Conservation (phyloP, 2,113 vertebrate genomes). For the Chionis minor region DNA sequence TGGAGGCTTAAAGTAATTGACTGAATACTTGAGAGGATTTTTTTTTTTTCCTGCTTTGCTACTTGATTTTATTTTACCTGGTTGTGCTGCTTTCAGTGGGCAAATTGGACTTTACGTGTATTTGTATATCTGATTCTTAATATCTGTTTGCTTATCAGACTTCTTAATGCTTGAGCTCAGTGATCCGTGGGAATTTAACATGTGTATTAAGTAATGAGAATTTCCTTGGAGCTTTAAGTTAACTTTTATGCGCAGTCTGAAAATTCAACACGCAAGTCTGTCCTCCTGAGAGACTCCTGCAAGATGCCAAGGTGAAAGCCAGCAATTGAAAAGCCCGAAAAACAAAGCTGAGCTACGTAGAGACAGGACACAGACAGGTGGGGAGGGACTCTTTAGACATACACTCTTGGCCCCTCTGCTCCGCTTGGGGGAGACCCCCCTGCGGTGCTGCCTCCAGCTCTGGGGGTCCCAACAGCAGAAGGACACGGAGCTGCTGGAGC, state of each 20-base stretch:
- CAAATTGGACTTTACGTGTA: neutral
- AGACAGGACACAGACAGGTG: neutral
- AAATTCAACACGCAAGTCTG: neutral
- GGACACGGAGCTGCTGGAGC: too few species aligned
- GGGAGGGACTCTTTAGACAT: neutral
- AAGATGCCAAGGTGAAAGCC: neutral
- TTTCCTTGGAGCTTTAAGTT: neutral
- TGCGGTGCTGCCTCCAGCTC: too few species aligned
- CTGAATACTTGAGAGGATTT: neutral
- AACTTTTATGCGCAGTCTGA: neutral
- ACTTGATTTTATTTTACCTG: slow-evolving; percentile 9
- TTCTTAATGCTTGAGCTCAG: neutral
- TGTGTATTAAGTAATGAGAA: slow-evolving; percentile 10
- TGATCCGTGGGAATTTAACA: neutral
- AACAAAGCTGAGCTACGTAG: neutral
- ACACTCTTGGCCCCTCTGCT: too few species aligned
- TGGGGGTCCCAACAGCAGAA: too few species aligned
- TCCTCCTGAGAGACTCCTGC: neutral
- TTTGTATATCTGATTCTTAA: slow-evolving; percentile 18
- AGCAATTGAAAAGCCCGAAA: neutral
- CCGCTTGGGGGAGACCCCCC: too few species aligned
- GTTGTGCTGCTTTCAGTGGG: neutral
- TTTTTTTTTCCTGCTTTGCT: neutral
- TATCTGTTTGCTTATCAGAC: slow-evolving; percentile 10
- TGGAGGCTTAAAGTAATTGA: slow-evolving; percentile 30